These are phyloP conservation scores for Enhydra lutris DNA, from an alignment of 2,113 vertebrate species.

Conservation along the genomic window DNA sequence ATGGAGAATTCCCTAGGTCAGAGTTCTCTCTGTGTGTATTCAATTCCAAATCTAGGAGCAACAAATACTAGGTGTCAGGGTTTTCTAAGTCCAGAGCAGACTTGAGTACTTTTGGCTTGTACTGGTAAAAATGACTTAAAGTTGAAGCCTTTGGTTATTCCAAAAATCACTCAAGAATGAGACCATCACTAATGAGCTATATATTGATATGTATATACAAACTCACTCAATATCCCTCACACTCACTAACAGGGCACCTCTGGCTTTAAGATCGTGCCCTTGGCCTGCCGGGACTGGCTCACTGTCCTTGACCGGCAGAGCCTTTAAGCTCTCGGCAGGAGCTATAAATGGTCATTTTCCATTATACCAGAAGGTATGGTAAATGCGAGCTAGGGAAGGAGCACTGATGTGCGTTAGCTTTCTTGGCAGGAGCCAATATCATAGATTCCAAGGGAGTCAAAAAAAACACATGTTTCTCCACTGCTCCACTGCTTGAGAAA, in stretches of 20 bases:
- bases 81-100: not conserved
- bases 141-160: not conserved
- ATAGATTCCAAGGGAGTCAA: not conserved
- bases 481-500: not conserved
- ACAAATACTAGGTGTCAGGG: not conserved
- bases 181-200: not conserved
- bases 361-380: not conserved
- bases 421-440: not conserved
- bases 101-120: not conserved
- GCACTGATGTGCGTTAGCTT: not conserved
- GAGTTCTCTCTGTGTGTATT: not conserved
- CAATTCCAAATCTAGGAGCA: not conserved
- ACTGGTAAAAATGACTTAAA: not conserved
- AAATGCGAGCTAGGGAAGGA: not conserved
- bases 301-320: not conserved
- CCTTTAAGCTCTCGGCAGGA: not conserved
- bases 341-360: not conserved
- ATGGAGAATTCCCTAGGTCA: not conserved
- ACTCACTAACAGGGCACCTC: not conserved
- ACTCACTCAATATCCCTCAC: not conserved
- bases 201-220: not conserved
- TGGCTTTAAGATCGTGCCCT: not conserved
- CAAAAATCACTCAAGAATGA: not conserved
- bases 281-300: not conserved
- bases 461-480: not conserved